Percentiles rank a stretch among this genome's conserved stretches.
These are phyloP conservation scores for Nemotelus nigrinus DNA, from an alignment of 2,888 invertebrate genomes.

Conservation along the genomic window DNA sequence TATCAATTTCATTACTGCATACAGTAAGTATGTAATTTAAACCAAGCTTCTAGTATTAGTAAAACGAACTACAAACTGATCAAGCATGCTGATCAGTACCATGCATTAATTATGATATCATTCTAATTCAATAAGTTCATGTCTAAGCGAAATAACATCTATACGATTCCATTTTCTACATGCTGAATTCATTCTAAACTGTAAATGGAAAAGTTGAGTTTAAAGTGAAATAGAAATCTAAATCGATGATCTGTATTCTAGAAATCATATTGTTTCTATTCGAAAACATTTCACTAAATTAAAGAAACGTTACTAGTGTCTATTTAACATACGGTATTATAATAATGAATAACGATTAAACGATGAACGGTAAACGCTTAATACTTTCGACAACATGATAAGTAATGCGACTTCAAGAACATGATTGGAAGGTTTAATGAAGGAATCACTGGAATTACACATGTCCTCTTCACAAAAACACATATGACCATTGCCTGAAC, in stretches of 20 bases:
- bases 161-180: too few relatives aligned
- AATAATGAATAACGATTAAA: conserved; percentile 16
- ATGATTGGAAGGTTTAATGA: conserved; percentile 53
- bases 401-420: conserved; percentile 40
- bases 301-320: neutral
- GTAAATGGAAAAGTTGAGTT: conserved; percentile 9
- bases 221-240: neutral
- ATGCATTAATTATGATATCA: too few relatives aligned
- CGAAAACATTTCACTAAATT: neutral
- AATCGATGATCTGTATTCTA: too few relatives aligned
- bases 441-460: conserved; percentile 76
- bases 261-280: too few relatives aligned
- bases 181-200: neutral
- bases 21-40: too few relatives aligned
- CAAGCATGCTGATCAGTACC: too few relatives aligned
- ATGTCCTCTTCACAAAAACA: conserved; percentile 98
- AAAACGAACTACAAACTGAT: too few relatives aligned
- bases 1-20: too few relatives aligned
- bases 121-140: too few relatives aligned
- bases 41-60: too few relatives aligned
- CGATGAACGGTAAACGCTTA: conserved; percentile 27
- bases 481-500: conserved; percentile 97
- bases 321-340: neutral
- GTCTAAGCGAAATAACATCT: too few relatives aligned
- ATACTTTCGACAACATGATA: conserved; percentile 32